Percentiles rank a stretch among this genome's conserved stretches.
Evolutionary conservation across 1,140 invertebrate genomes (phyloP).

Genomic region (Leptopilina clavipes): DNA sequence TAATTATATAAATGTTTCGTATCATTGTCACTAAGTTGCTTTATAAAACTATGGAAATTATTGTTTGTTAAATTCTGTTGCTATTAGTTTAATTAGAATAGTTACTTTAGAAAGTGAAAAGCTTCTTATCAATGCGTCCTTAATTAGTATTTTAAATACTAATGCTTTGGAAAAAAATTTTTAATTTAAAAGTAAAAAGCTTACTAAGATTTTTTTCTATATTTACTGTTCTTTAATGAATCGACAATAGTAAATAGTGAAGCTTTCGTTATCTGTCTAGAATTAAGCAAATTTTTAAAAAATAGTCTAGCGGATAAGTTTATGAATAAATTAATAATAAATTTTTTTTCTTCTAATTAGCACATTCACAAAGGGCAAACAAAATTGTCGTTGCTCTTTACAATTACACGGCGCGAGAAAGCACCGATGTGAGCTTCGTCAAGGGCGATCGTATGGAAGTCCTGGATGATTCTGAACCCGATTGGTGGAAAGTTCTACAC

Average conservation of each 20-base stretch:
- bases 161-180: too few relatives aligned
- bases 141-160: too few relatives aligned
- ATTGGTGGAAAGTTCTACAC: conserved; percentile 96
- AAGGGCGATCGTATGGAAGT: conserved; percentile 95
- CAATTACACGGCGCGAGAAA: conserved; percentile 91
- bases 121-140: background rate
- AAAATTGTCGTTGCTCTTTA: conserved; percentile 92
- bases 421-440: conserved; percentile 92
- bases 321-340: background rate
- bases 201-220: too few relatives aligned
- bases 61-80: background rate
- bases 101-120: background rate
- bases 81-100: background rate
- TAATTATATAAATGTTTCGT: background rate
- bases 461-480: conserved; percentile 90
- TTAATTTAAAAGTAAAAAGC: too few relatives aligned
- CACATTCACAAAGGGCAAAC: conserved; percentile 71
- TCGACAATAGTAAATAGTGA: too few relatives aligned
- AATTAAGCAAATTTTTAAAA: too few relatives aligned
- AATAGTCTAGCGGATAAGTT: too few relatives aligned
- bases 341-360: conserved; percentile 55
- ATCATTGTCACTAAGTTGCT: background rate
- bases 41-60: background rate
- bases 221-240: too few relatives aligned
- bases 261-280: too few relatives aligned